phyloP scores from a whole-genome alignment of 2,113 vertebrate genomes.

The Austrofundulus limnaeus region DNA sequence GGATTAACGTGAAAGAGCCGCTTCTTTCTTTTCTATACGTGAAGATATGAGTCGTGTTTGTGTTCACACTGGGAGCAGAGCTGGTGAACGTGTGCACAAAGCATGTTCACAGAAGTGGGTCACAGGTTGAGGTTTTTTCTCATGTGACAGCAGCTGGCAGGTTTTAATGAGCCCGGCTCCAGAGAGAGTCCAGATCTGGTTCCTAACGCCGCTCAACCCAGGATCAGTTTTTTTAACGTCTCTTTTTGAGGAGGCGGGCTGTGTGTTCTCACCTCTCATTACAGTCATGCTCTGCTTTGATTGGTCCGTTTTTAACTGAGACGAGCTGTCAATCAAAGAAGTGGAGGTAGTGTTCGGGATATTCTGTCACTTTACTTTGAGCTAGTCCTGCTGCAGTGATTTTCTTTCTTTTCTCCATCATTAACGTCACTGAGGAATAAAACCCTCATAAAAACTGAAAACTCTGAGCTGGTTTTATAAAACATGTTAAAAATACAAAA shows the following conservation, averaged over 20 bases:
- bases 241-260: neutral
- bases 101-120: slow-evolving; percentile 48
- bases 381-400: neutral
- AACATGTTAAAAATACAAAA: too few relatives aligned
- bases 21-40: neutral
- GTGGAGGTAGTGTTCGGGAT: neutral
- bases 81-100: too few relatives aligned
- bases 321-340: slow-evolving; percentile 32
- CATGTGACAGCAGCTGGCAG: slow-evolving; percentile 49
- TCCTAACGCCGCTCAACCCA: slow-evolving; percentile 38
- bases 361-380: slow-evolving; percentile 6
- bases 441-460: neutral
- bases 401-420: neutral
- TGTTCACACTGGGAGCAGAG: too few relatives aligned
- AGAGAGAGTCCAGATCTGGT: slow-evolving; percentile 65
- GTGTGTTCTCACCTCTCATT: slow-evolving; percentile 31
- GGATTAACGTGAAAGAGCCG: slow-evolving; percentile 4
- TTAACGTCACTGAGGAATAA: neutral
- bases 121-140: slow-evolving; percentile 48
- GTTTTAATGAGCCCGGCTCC: slow-evolving; percentile 67
- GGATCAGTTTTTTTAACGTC: slow-evolving; percentile 18
- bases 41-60: neutral
- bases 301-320: slow-evolving; percentile 14
- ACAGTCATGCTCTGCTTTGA: slow-evolving; percentile 13
- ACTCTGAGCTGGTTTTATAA: neutral